Percentiles rank a stretch among this genome's conserved stretches.
phyloP scores from a whole-genome alignment of 2,888 invertebrate genomes.

The Allolobophora icterica region DNA sequence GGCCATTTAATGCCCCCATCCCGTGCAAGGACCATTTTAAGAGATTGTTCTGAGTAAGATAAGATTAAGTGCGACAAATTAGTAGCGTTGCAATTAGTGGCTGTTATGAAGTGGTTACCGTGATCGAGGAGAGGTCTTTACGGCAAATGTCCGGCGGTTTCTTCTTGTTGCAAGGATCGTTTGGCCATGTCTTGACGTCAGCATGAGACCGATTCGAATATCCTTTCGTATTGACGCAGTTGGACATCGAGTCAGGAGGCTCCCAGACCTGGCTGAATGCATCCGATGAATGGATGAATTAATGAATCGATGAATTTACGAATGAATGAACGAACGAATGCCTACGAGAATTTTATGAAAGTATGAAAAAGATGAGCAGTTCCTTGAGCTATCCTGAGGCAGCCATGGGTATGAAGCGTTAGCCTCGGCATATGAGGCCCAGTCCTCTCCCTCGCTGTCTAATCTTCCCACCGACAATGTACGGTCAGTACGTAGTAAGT shows the following conservation, averaged over 20 bases:
- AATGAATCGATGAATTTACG: background rate
- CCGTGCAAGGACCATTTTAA: too few relatives aligned
- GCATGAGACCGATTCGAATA: background rate
- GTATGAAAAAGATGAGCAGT: too few relatives aligned
- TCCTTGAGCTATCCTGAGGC: too few relatives aligned
- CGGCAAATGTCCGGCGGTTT: background rate
- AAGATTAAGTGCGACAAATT: background rate
- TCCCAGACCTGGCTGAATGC: background rate
- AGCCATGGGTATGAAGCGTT: too few relatives aligned
- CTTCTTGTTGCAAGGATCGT: slow-evolving; percentile 24
- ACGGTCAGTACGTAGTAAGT: too few relatives aligned
- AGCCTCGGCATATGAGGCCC: too few relatives aligned
- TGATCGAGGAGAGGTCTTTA: background rate
- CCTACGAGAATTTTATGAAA: background rate
- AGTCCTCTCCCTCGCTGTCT: too few relatives aligned
- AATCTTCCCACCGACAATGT: too few relatives aligned
- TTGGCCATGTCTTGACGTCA: slow-evolving; percentile 24
- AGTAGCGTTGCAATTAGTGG: background rate
- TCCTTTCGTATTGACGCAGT: background rate
- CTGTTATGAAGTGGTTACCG: background rate
- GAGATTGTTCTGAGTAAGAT: too few relatives aligned
- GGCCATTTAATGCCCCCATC: too few relatives aligned
- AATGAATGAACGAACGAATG: background rate
- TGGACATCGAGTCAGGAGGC: background rate
- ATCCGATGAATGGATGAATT: background rate